These are phyloP conservation scores for Hirtodrosophila alboralis DNA, from an alignment of 2,888 invertebrate species.

Conservation along the genomic window DNA sequence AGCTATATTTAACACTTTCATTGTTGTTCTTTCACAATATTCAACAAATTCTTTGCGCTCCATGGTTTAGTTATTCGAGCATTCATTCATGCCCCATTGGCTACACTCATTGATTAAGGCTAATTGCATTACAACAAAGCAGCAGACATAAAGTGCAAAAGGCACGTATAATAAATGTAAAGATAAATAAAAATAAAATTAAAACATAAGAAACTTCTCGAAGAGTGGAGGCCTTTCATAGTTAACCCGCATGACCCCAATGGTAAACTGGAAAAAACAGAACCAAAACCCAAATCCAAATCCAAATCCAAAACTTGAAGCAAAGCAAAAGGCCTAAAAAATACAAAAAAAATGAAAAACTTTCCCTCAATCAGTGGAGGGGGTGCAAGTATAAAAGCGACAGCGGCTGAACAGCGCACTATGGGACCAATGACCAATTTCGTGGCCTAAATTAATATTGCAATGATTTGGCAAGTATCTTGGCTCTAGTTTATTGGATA, in stretches of 20 bases:
- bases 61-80: conserved; percentile 47
- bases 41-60: conserved; percentile 32
- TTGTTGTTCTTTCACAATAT: conserved; percentile 9
- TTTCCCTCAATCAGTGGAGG: conserved; percentile 34
- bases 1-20: conserved; percentile 33
- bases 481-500: no score
- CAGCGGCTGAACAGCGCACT: conserved; percentile 7
- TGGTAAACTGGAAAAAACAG: conserved; percentile 35
- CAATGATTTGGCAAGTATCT: no score
- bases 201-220: no score
- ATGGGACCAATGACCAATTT: no score
- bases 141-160: conserved; percentile 27
- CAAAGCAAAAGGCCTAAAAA: background rate
- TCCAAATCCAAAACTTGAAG: background rate
- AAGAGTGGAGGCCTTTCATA: background rate
- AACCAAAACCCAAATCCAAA: conserved; percentile 14
- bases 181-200: no score
- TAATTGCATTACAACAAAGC: conserved; percentile 64
- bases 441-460: no score
- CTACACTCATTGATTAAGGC: conserved; percentile 63
- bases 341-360: no score
- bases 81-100: conserved; percentile 47
- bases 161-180: conserved; percentile 41
- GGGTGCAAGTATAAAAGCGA: background rate
- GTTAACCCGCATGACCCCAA: conserved; percentile 48